Evolutionary conservation across 2,113 vertebrate species (phyloP), one percentile per base, ranked within the genome.

Genomic region (Peromyscus californicus): DNA sequence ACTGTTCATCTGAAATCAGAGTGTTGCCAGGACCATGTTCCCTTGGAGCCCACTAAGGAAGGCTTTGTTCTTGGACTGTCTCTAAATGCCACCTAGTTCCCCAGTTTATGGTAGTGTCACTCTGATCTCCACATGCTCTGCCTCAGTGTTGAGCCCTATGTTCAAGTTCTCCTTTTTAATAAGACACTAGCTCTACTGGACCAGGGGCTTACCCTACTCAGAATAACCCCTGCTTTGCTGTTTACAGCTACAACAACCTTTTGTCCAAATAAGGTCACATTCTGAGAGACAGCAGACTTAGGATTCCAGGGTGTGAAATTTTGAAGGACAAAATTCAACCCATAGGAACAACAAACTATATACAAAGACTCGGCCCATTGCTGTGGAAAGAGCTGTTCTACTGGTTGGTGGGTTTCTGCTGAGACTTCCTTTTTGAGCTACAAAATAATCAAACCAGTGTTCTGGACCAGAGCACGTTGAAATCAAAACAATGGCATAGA

Each of bases 401-500:
- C n/a, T 1, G 93, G 78, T 33, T 96, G 78, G 59, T n/a, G 11
- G 7, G 63, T 90, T 24, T 93, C 79, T 75, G 6, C 29, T 26
- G 42, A 82, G 80, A 21, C 26, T 79, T 88, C 21, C 42, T 24
- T 95, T 95, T 88, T 82, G 78, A 83, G 75, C 91, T 92, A 39
- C 96, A 67, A 93, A 89, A 94, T 91, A 95, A 87, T 90, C 57
- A 86, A 89, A 83, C 70, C 82, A 51, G 36, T 89, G 70, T 96
- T 91, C 72, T 70, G 79, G 22, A 89, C 26, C 42, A 91, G 65
- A 21, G 33, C 22, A 91, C 79, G 59, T 59, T 82, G 89, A 97
- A 97, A 91, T 97, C 67, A 78, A 94, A 96, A 90, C 70, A 92
- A 72, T 54, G 61, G 59, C 48, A 82, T 78, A 15, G 36, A 93